phyloP scores from a whole-genome alignment of 2,888 invertebrate species.

The Apotomis betuletana region DNA sequence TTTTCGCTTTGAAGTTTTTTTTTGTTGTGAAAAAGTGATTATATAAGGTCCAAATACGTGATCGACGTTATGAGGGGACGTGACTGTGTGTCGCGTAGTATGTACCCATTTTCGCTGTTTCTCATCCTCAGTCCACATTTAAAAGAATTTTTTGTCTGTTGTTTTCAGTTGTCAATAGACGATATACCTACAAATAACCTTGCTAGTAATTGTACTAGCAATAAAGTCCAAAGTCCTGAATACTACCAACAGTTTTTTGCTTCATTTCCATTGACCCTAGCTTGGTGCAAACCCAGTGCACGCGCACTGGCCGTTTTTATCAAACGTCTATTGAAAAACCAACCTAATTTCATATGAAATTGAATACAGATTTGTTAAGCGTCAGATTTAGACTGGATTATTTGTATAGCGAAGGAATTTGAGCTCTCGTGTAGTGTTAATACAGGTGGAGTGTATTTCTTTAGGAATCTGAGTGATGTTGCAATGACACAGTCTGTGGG shows the following conservation, averaged over 20 bases:
- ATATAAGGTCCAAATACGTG: too few species aligned
- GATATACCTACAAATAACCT: neutral
- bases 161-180: neutral
- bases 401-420: neutral
- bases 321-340: neutral
- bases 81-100: too few species aligned
- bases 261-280: slow-evolving; percentile 47
- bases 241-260: slow-evolving; percentile 33
- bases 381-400: neutral
- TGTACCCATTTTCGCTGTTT: too few species aligned
- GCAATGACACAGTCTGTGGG: slow-evolving; percentile 21
- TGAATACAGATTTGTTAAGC: neutral
- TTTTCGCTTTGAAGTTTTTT: too few species aligned
- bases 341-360: slow-evolving; percentile 6
- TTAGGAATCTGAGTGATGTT: slow-evolving; percentile 13
- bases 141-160: too few species aligned
- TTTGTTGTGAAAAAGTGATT: too few species aligned
- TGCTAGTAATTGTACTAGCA: neutral
- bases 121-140: too few species aligned
- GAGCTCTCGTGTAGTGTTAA: neutral
- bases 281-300: slow-evolving; percentile 63
- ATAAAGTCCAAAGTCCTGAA: slow-evolving; percentile 18
- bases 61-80: too few species aligned
- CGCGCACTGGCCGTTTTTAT: slow-evolving; percentile 47
- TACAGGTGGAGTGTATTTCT: slow-evolving; percentile 1